Evolutionary conservation across 2,113 vertebrate genomes (phyloP), one percentile per base, ranked within the genome.

Genomic region (Synchiropus splendidus): DNA sequence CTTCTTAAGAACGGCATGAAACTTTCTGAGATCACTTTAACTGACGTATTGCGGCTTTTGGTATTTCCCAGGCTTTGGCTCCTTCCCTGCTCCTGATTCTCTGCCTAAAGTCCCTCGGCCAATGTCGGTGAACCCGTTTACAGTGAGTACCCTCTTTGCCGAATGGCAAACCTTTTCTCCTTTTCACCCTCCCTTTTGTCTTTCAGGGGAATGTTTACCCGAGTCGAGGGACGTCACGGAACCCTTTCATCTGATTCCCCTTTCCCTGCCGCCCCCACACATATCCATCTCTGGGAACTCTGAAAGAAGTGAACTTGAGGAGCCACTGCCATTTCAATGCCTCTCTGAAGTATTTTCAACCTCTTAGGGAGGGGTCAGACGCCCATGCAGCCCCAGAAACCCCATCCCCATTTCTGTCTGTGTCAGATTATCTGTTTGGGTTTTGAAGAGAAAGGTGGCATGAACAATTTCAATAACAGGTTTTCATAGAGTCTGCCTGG

Each of bases 121-220:
- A 5, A 80, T 86, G 71, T 87, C 86, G 15, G 80, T 86, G 61
- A 87, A 87, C 70, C 86, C 86, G 6, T 87, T 87, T 31, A 87
- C 86, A 16, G 85, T 87, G 70, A 79, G 84, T 77, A 47, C n/a
- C 18, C 44, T 18, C 12, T 15, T 60, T 58, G 54, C 67, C 74
- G 62, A 42, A 34, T 31, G 30, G 44, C 27, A 46, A 49, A 40
- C 58, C 36, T 65, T 30, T 39, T 12, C 21, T 13, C 36, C 31
- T 15, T 15, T 39, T 41, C 21, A 27, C 21, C 21, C 21, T 27
- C 9, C 12, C 2, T 27, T 10, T 12, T 18, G 6, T 6, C 55
- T 74, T 67, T 57, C 74, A 86, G 84, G 85, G 85, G 52, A 85
- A 78, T 54, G 79, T 86, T 66, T 87, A 86, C 77, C 75, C 83